Evolutionary conservation across 2,113 vertebrate genomes (phyloP).

Genomic region (Rissa tridactyla): DNA sequence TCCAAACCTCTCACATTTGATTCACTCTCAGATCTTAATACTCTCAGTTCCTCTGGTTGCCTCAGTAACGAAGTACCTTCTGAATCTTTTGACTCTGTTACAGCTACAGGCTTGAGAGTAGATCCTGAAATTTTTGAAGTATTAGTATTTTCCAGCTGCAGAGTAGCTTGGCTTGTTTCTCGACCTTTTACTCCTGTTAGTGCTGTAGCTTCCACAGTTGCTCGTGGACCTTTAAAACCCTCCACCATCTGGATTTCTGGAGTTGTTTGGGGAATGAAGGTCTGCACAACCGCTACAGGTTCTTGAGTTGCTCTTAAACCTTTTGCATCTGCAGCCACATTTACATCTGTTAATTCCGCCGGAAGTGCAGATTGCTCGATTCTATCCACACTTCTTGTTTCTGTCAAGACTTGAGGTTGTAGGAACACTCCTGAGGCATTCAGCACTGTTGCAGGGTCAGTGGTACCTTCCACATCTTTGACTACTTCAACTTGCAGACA

Average conservation of each 20-base stretch:
- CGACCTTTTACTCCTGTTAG: background rate
- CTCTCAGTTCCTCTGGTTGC: background rate
- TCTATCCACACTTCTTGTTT: background rate
- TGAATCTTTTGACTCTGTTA: background rate
- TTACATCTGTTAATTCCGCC: background rate
- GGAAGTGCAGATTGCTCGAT: background rate
- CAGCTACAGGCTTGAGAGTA: background rate
- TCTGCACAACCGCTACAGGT: fast-evolving
- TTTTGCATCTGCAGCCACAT: background rate
- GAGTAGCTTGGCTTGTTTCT: background rate
- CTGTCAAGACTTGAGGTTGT: background rate
- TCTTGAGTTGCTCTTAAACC: background rate
- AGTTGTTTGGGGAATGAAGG: fast-evolving
- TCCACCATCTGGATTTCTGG: background rate
- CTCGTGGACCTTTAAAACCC: background rate
- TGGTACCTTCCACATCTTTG: background rate
- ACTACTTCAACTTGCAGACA: background rate
- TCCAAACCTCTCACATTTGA: background rate
- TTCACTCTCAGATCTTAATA: background rate
- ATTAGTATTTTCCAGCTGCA: background rate
- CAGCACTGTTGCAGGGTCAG: background rate
- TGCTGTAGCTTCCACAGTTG: background rate
- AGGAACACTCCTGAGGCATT: background rate
- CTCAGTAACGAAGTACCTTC: background rate
- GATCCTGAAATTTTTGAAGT: background rate